Conservation (phyloP, 1,140 invertebrate genomes). For the Penaeus japonicus region DNA sequence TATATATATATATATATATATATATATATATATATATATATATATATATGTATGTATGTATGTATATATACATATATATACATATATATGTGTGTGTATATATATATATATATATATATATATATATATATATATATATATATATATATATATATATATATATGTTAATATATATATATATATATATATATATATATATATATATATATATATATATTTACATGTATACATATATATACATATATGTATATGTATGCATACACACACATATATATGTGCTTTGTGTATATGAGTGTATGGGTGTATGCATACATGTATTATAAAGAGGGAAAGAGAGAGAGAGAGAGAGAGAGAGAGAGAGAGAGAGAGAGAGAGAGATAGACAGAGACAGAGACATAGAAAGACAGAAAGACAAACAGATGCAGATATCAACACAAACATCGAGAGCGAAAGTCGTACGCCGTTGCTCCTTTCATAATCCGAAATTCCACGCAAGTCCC, state of each 20-base stretch:
- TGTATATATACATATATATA: background rate
- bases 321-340: no score
- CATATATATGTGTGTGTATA: background rate
- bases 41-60: conserved; percentile 9
- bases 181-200: background rate
- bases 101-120: background rate
- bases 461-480: no score
- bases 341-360: no score
- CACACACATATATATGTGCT: background rate
- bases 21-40: background rate
- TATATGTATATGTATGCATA: background rate
- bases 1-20: background rate
- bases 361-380: no score
- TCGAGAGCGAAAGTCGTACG: no score
- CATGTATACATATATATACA: background rate
- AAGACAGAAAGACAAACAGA: no score
- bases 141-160: background rate
- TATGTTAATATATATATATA: conserved; percentile 8
- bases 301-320: background rate
- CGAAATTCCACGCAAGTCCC: no score
- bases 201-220: background rate
- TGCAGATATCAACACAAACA: no score
- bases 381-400: no score
- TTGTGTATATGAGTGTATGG: background rate
- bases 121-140: background rate